Percentiles rank a stretch among this genome's conserved stretches.
phyloP scores from a whole-genome alignment of 2,113 vertebrate genomes.

The Empidonax alnorum region DNA sequence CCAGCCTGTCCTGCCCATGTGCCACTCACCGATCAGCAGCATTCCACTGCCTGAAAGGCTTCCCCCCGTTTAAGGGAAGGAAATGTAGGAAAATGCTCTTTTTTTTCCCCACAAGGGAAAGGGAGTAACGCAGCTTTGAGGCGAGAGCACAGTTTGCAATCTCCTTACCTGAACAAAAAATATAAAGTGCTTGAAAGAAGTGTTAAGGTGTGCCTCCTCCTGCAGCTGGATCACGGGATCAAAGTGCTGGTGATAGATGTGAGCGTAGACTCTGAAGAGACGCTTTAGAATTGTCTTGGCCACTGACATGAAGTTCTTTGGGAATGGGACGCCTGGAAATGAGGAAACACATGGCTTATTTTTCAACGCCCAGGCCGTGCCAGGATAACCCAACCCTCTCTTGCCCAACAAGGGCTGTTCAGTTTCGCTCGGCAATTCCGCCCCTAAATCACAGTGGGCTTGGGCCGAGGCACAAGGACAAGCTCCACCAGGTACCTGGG shows the following conservation, averaged over 20 bases:
- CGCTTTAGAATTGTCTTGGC: constrained; percentile 86
- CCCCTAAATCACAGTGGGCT: too few species aligned
- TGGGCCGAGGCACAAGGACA: background rate
- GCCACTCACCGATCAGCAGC: background rate
- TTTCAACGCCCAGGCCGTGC: rapidly evolving
- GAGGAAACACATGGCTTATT: background rate
- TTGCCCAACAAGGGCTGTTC: background rate
- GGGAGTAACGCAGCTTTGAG: rapidly evolving
- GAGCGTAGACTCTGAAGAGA: constrained; percentile 84
- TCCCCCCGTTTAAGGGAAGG: background rate
- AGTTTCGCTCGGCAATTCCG: background rate
- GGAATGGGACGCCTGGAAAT: constrained; percentile 80
- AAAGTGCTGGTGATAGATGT: constrained; percentile 87
- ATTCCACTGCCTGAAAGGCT: background rate
- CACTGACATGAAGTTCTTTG: constrained; percentile 87
- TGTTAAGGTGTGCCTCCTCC: constrained; percentile 86
- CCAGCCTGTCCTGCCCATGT: background rate
- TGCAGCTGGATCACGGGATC: constrained; percentile 85
- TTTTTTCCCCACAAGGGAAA: background rate
- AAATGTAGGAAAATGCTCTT: rapidly evolving
- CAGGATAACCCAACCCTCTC: background rate
- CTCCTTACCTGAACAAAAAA: constrained; percentile 83
- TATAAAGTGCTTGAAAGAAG: constrained; percentile 89
- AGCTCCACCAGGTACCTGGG: background rate
- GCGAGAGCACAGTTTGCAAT: rapidly evolving